Evolutionary conservation across 1,140 invertebrate species (phyloP).

Genomic region (Helicoverpa armigera): DNA sequence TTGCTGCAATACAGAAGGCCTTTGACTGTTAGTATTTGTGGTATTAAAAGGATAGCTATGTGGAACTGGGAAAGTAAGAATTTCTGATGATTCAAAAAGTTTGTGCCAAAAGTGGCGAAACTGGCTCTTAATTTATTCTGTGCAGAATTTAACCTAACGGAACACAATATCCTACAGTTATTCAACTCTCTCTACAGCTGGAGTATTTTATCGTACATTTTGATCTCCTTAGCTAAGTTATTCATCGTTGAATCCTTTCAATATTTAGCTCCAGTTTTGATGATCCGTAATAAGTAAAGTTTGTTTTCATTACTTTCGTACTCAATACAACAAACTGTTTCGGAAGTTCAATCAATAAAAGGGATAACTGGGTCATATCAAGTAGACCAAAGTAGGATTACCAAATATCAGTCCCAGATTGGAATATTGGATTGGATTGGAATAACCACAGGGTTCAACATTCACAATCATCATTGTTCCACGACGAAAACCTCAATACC

Average conservation of each 20-base stretch:
- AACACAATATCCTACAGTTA: background rate
- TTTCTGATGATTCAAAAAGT: conserved; percentile 1
- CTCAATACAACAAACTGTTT: too few relatives aligned
- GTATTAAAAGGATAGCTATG: conserved; percentile 22
- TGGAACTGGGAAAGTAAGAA: background rate
- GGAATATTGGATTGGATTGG: too few relatives aligned
- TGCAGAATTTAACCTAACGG: background rate
- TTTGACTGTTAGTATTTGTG: conserved; percentile 37
- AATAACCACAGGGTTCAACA: too few relatives aligned
- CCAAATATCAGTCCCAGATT: too few relatives aligned
- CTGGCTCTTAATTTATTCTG: background rate
- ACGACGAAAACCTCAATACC: background rate
- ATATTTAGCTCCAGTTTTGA: background rate
- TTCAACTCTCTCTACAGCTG: background rate
- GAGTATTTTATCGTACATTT: background rate
- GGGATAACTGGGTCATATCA: background rate
- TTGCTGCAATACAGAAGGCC: conserved; percentile 34
- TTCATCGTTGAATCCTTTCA: background rate
- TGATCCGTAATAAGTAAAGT: background rate
- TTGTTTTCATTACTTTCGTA: background rate
- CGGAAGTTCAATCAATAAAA: background rate
- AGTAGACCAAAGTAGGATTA: background rate
- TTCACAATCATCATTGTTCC: background rate
- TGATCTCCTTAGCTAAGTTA: background rate
- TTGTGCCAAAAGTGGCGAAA: background rate